Base-by-base conservation (phyloP, 2,888 invertebrate species). In the Philereme transversata region DNA sequence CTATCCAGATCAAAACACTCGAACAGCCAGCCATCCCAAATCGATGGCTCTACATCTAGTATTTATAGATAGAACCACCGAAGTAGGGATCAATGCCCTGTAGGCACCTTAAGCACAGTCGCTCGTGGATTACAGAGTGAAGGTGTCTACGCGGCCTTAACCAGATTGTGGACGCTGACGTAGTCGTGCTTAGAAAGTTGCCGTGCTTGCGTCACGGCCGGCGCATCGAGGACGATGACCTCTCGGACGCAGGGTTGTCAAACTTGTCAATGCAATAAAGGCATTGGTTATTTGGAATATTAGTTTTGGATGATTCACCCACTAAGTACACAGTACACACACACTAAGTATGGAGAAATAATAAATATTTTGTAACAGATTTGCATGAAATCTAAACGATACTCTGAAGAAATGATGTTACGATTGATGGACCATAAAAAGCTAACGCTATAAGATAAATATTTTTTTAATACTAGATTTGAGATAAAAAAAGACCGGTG, bases 171-270 rank as follows among this genome's bases (percentile, higher is more conserved):
- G 74, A 76, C 73, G 84, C 84, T 88, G 90, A 88, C 90, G 91
- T 90, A 80, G 84, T 58, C 69, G 79, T 74, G 79, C 85, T 88
- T 90, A 91, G 91, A 91, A 91, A 91, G 91, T 90, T 89, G 87
- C 80, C 74, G 72, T 81, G 84, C 83, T 90, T 90, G 89, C 91
- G 91, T 91, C 91, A 91, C 90, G 46, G 8, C 5, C 48, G 80
- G 76, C 81, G 83, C 82, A 78, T 75, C 75, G 82, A 78, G 88
- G 83, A 85, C 88, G 78, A 79, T 75, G 87, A 81, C 83, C 89
- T 71, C 66, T 62, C 64, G 67, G 46, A 60, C 8, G 8, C 70
- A 77, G 80, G 79, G 81, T 63, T 77, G 78, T 8, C 68, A 61
- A 9, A 22, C 6, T 4, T 10, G 38, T n/a, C n/a, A 46, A 33